Conservation (phyloP, 2,113 vertebrate genomes). For the Lanius collurio region DNA sequence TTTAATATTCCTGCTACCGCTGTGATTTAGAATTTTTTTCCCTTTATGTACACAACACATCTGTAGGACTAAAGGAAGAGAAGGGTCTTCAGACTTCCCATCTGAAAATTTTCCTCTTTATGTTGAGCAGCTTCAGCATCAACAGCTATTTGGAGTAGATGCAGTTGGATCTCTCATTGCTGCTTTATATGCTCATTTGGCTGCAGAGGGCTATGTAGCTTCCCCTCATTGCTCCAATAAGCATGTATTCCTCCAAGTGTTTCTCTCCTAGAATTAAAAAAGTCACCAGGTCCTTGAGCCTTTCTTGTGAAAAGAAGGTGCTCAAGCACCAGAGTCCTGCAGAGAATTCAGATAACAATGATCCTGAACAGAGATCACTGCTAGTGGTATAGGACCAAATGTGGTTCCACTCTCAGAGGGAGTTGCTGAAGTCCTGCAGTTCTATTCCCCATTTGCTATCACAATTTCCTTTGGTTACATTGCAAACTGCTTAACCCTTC, state of each 20-base stretch:
- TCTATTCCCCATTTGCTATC: neutral
- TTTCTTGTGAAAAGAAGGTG: neutral
- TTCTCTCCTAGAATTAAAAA: neutral
- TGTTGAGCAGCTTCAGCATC: neutral
- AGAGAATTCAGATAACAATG: neutral
- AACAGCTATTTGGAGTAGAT: neutral
- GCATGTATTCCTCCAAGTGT: neutral
- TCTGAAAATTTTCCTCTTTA: neutral
- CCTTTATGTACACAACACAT: fast-evolving
- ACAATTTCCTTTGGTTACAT: neutral
- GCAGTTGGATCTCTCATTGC: neutral
- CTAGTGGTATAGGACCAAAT: neutral
- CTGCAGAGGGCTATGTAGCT: neutral
- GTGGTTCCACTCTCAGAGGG: neutral
- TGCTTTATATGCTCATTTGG: neutral
- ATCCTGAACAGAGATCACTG: neutral
- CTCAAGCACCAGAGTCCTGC: neutral
- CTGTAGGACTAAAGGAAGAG: neutral
- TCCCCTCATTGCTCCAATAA: neutral
- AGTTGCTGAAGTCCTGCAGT: neutral
- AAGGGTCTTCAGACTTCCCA: neutral
- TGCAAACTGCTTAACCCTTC: neutral
- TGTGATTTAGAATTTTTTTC: neutral
- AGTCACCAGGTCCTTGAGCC: neutral
- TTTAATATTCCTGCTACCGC: neutral